A percentile compares a stretch with the other conserved stretches of the same genome.
These are phyloP conservation scores for Cephonodes hylas DNA, from an alignment of 2,888 invertebrate genomes.

Conservation along the genomic window DNA sequence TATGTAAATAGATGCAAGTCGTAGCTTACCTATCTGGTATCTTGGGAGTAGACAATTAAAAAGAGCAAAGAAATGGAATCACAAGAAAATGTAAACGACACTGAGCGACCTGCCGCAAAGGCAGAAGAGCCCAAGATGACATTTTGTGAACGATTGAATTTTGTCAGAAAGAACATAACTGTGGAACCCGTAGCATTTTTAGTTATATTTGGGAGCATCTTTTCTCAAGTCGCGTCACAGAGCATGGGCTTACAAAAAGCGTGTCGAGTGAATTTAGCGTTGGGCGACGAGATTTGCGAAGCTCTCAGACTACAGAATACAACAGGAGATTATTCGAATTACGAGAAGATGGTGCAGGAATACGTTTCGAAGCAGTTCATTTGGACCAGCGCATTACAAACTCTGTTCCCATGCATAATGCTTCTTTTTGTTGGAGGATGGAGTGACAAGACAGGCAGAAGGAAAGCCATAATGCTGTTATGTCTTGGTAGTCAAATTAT, in stretches of 20 bases:
- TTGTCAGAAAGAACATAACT: slow-evolving; percentile 52
- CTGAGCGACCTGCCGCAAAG: not conserved
- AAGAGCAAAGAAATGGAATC: not conserved
- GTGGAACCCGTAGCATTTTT: slow-evolving; percentile 75
- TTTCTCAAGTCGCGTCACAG: slow-evolving; percentile 77
- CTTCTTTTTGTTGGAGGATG: slow-evolving; percentile 80
- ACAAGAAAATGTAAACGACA: not conserved
- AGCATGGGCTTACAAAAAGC: slow-evolving; percentile 21
- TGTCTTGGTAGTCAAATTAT: slow-evolving; percentile 57
- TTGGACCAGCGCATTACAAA: slow-evolving; percentile 88
- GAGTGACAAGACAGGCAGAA: slow-evolving; percentile 62
- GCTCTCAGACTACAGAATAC: slow-evolving; percentile 82
- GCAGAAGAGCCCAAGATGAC: not conserved
- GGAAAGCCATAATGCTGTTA: slow-evolving; percentile 64
- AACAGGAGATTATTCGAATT: slow-evolving; percentile 65
- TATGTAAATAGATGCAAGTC: no score
- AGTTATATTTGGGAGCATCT: slow-evolving; percentile 1
- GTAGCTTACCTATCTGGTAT: not conserved
- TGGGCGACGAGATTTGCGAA: slow-evolving; percentile 83
- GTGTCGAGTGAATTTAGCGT: slow-evolving; percentile 83
- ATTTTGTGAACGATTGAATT: not conserved
- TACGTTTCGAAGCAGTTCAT: slow-evolving; percentile 85
- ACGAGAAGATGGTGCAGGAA: slow-evolving; percentile 79
- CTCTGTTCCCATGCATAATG: slow-evolving; percentile 85
- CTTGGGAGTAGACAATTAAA: not conserved